These are phyloP conservation scores for Nephrotoma appendiculata DNA, from an alignment of 2,888 invertebrate genomes.

Conservation along the genomic window DNA sequence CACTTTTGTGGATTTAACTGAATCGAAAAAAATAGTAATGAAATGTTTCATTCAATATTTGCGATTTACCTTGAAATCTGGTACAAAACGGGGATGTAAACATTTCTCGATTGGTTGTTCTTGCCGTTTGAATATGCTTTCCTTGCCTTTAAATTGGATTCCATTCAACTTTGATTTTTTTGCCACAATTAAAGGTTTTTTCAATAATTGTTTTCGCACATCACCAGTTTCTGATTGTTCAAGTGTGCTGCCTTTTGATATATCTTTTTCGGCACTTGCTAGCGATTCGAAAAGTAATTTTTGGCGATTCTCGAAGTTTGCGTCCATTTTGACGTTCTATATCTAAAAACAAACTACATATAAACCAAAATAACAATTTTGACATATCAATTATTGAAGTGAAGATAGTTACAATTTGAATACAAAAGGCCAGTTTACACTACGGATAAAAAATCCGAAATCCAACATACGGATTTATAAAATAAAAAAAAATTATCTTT, in stretches of 20 bases:
- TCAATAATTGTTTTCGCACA: background rate
- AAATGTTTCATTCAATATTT: background rate
- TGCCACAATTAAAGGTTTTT: background rate
- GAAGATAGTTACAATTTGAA: background rate
- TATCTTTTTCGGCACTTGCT: background rate
- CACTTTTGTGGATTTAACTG: constrained; percentile 66
- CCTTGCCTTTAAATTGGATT: constrained; percentile 32
- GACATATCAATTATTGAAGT: background rate
- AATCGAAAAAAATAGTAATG: background rate
- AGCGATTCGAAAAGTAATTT: background rate
- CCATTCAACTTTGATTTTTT: background rate
- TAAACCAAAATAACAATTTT: background rate
- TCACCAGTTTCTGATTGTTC: background rate
- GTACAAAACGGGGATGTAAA: constrained; percentile 34
- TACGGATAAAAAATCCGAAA: no score
- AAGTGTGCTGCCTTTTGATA: background rate
- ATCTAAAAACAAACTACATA: background rate
- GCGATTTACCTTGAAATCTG: constrained; percentile 32
- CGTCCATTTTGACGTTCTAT: background rate
- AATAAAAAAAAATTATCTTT: no score
- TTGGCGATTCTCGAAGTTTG: background rate
- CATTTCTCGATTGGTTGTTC: constrained; percentile 47
- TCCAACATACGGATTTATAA: no score
- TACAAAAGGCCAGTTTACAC: no score
- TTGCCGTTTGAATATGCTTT: constrained; percentile 68